A percentile compares a stretch with the other conserved stretches of the same genome.
Conservation (phyloP, 2,888 invertebrate species). For the Tillus elongatus region DNA sequence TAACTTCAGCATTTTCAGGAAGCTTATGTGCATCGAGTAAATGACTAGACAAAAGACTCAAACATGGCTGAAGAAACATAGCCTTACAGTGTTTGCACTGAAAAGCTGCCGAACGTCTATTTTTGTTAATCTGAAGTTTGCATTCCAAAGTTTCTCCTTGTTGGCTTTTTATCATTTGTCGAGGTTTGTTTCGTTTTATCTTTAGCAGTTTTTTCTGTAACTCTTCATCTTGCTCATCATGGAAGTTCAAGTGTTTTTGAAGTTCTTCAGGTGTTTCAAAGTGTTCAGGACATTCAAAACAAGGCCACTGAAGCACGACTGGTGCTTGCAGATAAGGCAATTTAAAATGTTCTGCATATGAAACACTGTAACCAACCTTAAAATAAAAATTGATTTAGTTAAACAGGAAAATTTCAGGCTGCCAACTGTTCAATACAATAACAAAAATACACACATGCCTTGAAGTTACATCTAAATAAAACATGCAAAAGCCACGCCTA, state of each 20-base stretch:
- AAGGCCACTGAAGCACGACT: slow-evolving; percentile 46
- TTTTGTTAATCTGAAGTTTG: no score
- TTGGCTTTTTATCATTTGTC: no score
- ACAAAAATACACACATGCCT: no score
- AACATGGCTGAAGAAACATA: slow-evolving; percentile 29
- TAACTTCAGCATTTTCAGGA: neutral
- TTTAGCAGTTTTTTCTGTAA: no score
- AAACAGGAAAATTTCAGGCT: no score
- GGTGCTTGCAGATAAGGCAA: slow-evolving; percentile 43
- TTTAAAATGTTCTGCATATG: slow-evolving; percentile 54
- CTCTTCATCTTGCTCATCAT: no score
- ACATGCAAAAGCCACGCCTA: no score
- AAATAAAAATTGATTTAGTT: no score
- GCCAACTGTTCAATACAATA: no score
- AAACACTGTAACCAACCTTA: slow-evolving; percentile 53
- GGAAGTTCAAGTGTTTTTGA: slow-evolving; percentile 51
- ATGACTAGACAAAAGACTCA: slow-evolving; percentile 29
- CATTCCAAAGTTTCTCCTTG: no score
- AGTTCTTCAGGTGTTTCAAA: slow-evolving; percentile 50
- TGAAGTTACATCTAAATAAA: no score
- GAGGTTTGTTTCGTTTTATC: no score
- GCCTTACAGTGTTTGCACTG: slow-evolving; percentile 34
- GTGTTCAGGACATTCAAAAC: slow-evolving; percentile 53
- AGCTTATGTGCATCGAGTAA: slow-evolving; percentile 28
- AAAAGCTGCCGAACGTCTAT: slow-evolving; percentile 26